Evolutionary conservation across 2,113 vertebrate species (phyloP), one percentile per base, ranked within the genome.

Genomic region (Rutilus rutilus): DNA sequence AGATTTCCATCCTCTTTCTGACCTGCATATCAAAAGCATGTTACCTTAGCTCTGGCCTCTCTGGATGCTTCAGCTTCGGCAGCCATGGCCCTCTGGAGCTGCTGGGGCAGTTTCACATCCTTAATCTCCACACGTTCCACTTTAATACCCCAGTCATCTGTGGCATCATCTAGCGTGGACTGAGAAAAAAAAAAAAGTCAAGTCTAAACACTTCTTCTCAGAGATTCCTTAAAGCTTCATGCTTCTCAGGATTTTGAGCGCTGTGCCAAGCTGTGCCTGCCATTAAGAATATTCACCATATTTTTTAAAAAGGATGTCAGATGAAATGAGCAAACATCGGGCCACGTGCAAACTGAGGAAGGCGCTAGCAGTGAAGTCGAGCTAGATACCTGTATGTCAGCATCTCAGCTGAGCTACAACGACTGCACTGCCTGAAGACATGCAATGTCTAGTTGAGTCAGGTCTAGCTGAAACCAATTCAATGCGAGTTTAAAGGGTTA

Each of bases 121-220:
- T 99, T 99, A 83, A 99, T 99, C 88, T 99, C 98, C 92, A 99
- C 98, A 0, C 98, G 97, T 90, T 99, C 96, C 90, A 99, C 98
- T 88, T 99, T 99, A 87, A 99, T 99, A 1, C 98, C 98, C 98
- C 98, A 99, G 14, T 96, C 88, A 0, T 99, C 97, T 0, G 98
- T 99, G 10, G 97, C 98, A 0, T 96, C 96, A 14, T 99, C 98
- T 78, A 99, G 95, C 0, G 95, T 94, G 14, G 39, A 83, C 98
- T 99, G 73, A 14, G 3, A 57, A 27, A 73, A 54, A 82, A 82
- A 33, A 79, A 12, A 77, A 27, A 19, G 19, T 50, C 11, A 50
- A 36, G n/a, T 52, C 59, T 11, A 8, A 52, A 60, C 42, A 64
- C 39, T 6, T 78, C 39, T 7, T 78, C n/a, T 25, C 17, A 79